Evolutionary conservation across 2,888 invertebrate species (phyloP), one percentile per base, ranked within the genome.

Genomic region (Vannuccia rotundouncinata): DNA sequence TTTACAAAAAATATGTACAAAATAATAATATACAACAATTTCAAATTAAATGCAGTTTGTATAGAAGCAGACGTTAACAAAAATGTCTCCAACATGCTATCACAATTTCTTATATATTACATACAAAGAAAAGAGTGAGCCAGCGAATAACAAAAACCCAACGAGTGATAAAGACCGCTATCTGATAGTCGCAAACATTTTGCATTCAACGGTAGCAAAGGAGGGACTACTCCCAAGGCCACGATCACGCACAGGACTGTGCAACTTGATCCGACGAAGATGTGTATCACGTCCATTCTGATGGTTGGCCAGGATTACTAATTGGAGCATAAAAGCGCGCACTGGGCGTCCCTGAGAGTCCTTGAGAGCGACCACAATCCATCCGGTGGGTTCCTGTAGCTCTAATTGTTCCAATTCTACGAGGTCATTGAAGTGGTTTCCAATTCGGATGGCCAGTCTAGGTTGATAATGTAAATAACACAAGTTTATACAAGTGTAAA

Each of bases 201-300:
- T 73, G 27, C 74, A 73, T 22, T 73, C 74, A 5, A 28, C 29
- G 27, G 74, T 73, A 5, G n/a, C 22, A 28, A 73, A 73, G 27
- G 74, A 5, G 27, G 74, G 74, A 22, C 22, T 73, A 22, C 29
- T 27, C 5, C 74, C 78, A 5, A 75, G 25, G 1, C 30, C 66
- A 27, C 28, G 29, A 5, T 66, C 60, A 10, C 59, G 31, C 29
- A 59, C 60, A 17, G 80, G 80, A n/a, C 79, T 45, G 28, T 79
- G 94, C 79, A 98, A 93, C 89, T 95, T 94, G 81, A 98, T 95
- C 88, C 95, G 95, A 79, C 98, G 91, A 91, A 99, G 94, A 86
- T 99, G 99, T 0, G 98, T 98, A 86, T 99, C 99, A 82, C 99
- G 90, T 0, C 99, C 99, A 89, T 98, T 99, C 88, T 99, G 99